phyloP scores from a whole-genome alignment of 2,797 vertebrate genomes.

The Centroberyx gerrardi region DNA sequence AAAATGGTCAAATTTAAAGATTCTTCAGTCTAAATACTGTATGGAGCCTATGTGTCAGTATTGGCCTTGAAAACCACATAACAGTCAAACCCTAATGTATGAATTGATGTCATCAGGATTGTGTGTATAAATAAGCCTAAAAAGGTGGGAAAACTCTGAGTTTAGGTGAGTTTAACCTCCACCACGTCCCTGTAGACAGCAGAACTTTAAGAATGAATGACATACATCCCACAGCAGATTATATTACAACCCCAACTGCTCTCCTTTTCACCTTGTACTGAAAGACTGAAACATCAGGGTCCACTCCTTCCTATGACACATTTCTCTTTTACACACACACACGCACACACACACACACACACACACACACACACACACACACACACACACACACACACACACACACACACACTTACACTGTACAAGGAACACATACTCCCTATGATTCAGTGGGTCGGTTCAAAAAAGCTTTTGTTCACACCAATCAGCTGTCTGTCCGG shows the following conservation, averaged over 20 bases:
- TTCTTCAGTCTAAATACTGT: too few relatives aligned
- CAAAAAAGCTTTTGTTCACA: conserved; percentile 8
- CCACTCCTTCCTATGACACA: background rate
- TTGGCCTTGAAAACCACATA: too few relatives aligned
- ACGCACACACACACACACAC: conserved; percentile 5
- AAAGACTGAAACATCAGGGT: background rate
- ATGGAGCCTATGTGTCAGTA: too few relatives aligned
- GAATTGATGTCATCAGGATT: too few relatives aligned
- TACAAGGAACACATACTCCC: conserved; percentile 5
- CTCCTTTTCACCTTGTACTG: background rate
- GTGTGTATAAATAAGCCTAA: too few relatives aligned
- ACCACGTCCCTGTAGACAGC: too few relatives aligned
- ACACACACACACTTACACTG: conserved; percentile 2
- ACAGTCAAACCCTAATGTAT: too few relatives aligned
- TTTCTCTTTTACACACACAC: background rate
- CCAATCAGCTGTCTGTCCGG: background rate
- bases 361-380: background rate
- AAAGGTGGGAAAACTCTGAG: too few relatives aligned
- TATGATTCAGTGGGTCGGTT: conserved; percentile 7
- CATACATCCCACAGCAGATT: background rate
- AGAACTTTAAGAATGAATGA: background rate
- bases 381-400: background rate
- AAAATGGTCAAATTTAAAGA: too few relatives aligned
- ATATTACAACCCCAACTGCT: background rate
- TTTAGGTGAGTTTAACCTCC: too few relatives aligned